Evolutionary conservation across 1,140 invertebrate genomes (phyloP).

Genomic region (Drosophila obscura): DNA sequence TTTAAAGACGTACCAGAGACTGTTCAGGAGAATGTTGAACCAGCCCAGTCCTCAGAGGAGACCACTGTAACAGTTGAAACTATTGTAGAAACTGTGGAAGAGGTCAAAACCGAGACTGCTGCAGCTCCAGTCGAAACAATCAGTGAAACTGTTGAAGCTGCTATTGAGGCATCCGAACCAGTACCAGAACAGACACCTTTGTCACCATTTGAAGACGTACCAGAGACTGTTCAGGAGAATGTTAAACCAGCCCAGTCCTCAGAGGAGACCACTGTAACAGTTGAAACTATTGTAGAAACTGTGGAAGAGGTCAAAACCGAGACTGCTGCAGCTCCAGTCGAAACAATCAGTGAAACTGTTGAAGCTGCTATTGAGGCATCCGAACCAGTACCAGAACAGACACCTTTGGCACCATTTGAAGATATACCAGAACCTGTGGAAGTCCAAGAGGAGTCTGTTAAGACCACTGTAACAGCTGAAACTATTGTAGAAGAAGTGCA

Average conservation of each 20-base stretch:
- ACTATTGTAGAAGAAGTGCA: too few relatives aligned
- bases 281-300: background rate
- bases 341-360: constrained; percentile 4
- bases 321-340: background rate
- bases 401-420: background rate
- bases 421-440: too few relatives aligned
- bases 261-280: too few relatives aligned
- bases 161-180: background rate
- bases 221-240: background rate
- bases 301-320: background rate
- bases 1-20: background rate
- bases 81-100: background rate
- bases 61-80: too few relatives aligned
- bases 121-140: background rate
- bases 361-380: background rate
- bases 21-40: background rate
- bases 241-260: too few relatives aligned
- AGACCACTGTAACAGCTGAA: too few relatives aligned
- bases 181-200: constrained; percentile 4
- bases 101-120: background rate
- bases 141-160: constrained; percentile 4
- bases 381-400: background rate
- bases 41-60: too few relatives aligned
- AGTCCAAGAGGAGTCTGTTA: too few relatives aligned
- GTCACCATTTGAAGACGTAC: constrained; percentile 1